Base-by-base conservation (phyloP, 2,797 vertebrate species). In the Melanotaenia boesemani region DNA sequence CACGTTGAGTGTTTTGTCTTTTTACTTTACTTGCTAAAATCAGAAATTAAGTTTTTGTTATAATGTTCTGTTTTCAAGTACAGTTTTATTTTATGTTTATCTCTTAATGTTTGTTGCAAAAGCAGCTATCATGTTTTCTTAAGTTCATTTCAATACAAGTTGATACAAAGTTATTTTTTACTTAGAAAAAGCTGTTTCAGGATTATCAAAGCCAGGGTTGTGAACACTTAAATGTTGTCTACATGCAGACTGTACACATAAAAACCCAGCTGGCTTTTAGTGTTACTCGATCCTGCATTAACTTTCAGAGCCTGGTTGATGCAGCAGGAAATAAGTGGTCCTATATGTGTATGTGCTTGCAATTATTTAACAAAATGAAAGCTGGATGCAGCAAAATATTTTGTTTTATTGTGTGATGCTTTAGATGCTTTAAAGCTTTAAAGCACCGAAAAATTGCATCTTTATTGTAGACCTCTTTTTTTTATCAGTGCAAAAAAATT, bases 1-100 rank as follows among this genome's bases (percentile, higher is more conserved):
- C 70, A 54, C 63, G 74, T 55, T 57, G 24, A 80, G 74, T 69
- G 41, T 72, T 28, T 69, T 52, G 9, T 74, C 30, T 77, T 79
- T 75, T 18, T 37, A 60, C 37, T 32, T 73, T 18, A 77, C 67
- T 81, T 65, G 76, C 59, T 77, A 52, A 65, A 32, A 68, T 61
- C 7, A 41, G 32, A 75, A 55, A 50, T 70, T 13, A 20, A 59
- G 0, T 44, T 54, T 67, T 46, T 50, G 46, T 36, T 16, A 20
- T 34, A 36, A 16, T 1, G 16, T 54, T 36, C 26, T 8, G 12
- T 22, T 71, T 36, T 72, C 6, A 52, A 44, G 26, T 59, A 44
- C 13, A 34, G 37, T 55, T 70, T 82, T 2, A 18, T 64, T 48
- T 74, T 52, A 67, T 50, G 50, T 60, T 56, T 11, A 59, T 74